These are phyloP conservation scores for Coreoperca whiteheadi DNA, from an alignment of 2,113 vertebrate genomes.

Conservation along the genomic window DNA sequence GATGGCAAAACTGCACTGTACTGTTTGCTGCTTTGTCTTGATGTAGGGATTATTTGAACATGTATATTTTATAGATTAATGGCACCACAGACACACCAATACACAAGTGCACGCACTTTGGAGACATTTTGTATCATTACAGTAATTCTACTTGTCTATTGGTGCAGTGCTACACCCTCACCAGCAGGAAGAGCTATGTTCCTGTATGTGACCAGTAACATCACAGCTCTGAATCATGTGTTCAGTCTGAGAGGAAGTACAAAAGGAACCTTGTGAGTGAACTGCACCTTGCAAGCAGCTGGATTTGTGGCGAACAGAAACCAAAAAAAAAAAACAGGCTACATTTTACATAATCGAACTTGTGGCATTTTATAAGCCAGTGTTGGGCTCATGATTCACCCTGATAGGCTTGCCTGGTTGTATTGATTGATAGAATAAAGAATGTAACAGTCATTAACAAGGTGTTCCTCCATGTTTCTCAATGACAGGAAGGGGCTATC, in stretches of 20 bases:
- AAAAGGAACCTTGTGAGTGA: conserved; percentile 62
- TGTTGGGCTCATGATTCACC: not conserved
- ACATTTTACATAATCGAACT: not conserved
- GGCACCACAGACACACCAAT: not conserved
- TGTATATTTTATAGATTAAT: not conserved
- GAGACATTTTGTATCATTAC: not conserved
- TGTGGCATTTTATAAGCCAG: not conserved
- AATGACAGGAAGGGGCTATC: conserved; percentile 84
- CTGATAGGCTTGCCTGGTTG: not conserved
- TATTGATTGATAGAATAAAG: conserved; percentile 5
- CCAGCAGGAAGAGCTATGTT: conserved; percentile 62
- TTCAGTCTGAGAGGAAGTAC: conserved; percentile 55
- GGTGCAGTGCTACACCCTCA: not conserved
- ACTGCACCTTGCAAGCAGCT: conserved; percentile 72
- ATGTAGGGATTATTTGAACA: not conserved
- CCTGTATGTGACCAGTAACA: not conserved
- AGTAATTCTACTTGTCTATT: no score
- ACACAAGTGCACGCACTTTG: not conserved
- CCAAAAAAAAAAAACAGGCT: conserved; percentile 14
- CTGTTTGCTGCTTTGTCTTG: not conserved
- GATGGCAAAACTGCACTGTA: not conserved
- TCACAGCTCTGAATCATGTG: conserved; percentile 27
- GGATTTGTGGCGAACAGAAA: conserved; percentile 29
- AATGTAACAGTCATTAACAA: conserved; percentile 53
- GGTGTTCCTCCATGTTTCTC: conserved; percentile 70